phyloP scores from a whole-genome alignment of 2,888 invertebrate species.

The Polyploca ridens region DNA sequence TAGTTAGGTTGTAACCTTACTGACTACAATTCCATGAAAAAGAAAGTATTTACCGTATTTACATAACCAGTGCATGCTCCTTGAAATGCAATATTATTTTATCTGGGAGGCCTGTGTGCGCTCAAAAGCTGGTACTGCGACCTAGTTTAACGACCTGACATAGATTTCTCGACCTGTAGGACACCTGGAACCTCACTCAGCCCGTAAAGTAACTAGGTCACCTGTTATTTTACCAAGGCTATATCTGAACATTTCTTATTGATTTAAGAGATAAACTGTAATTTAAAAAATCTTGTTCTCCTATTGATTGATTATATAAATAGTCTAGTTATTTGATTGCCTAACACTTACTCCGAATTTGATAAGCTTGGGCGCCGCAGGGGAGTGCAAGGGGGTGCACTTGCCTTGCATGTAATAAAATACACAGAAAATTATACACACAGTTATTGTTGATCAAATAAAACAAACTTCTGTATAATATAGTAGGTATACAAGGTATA shows the following conservation, averaged over 20 bases:
- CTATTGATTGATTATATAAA: no score
- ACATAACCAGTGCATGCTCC: background rate
- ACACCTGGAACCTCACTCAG: conserved; percentile 34
- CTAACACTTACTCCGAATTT: no score
- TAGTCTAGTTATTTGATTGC: no score
- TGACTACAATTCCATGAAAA: background rate
- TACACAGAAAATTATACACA: no score
- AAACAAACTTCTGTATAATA: no score
- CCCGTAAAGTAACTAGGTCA: conserved; percentile 29
- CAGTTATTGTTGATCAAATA: no score
- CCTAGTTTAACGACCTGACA: conserved; percentile 53
- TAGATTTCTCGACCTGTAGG: conserved; percentile 39
- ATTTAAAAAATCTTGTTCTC: no score
- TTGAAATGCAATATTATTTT: background rate
- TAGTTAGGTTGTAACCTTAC: background rate
- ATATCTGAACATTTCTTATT: background rate
- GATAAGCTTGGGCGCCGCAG: no score
- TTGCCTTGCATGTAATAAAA: no score
- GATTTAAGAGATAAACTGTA: no score
- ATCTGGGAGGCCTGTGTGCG: background rate
- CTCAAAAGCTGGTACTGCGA: conserved; percentile 26
- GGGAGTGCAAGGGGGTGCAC: no score
- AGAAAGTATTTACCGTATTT: background rate
- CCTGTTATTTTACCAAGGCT: conserved; percentile 4
- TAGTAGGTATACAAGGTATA: no score